Conservation (phyloP, 2,797 vertebrate species). For the Propithecus perrieri region DNA sequence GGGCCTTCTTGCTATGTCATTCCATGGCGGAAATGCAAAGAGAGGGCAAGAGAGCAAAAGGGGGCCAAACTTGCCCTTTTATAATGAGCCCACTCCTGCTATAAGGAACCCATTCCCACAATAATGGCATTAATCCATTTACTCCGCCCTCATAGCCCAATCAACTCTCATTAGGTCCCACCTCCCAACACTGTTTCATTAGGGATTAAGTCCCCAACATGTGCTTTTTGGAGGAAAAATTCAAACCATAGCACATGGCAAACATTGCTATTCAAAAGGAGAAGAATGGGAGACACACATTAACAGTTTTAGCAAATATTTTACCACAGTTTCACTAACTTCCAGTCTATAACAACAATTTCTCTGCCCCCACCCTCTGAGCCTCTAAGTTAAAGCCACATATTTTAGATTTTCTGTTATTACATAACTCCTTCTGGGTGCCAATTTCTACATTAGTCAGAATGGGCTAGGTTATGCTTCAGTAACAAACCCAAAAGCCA, state of each 20-base stretch:
- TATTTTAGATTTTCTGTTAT: slow-evolving; percentile 25
- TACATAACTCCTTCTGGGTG: neutral
- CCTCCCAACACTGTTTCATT: neutral
- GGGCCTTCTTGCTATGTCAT: neutral
- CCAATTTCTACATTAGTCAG: neutral
- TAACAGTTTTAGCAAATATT: slow-evolving; percentile 41
- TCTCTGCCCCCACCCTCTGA: neutral
- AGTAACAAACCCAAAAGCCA: neutral
- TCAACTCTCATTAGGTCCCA: neutral
- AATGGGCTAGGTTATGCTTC: neutral
- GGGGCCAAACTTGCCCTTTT: neutral
- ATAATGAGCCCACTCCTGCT: neutral
- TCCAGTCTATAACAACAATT: neutral
- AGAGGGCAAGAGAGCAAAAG: neutral
- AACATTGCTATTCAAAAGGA: neutral
- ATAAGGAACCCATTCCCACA: neutral
- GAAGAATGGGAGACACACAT: neutral
- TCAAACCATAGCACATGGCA: neutral
- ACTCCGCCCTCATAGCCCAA: neutral
- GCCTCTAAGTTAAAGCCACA: neutral
- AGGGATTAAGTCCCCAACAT: neutral
- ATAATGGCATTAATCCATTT: neutral
- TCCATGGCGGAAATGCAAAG: neutral
- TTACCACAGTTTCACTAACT: neutral
- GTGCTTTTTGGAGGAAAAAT: neutral